Evolutionary conservation across 2,797 vertebrate genomes (phyloP), one percentile per base, ranked within the genome.

Genomic region (Tiaroga cobitis): DNA sequence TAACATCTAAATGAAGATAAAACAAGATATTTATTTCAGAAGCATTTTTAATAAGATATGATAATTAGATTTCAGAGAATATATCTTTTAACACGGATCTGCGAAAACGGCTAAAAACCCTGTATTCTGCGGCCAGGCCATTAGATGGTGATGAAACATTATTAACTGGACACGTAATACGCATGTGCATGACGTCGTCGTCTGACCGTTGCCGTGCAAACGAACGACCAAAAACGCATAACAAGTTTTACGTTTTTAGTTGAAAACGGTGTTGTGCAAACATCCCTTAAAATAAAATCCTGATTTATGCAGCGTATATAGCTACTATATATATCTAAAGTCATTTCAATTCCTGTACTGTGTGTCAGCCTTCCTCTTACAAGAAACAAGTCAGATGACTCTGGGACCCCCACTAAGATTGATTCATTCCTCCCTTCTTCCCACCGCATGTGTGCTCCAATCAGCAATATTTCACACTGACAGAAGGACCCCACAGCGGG

Each of bases 391-490:
- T 92, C 92, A 90, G 92, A 94, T 94, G 92, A 93, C 92, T 87
- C 91, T 91, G 89, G 93, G 93, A 94, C 92, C 92, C 92, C 92
- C 90, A 87, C 93, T 88, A 92, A 91, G 92, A 93, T 92, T 91
- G 93, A 94, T 93, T 95, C 93, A 94, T 94, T 92, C 91, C 92
- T 92, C 90, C 92, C 92, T 91, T 91, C 92, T 91, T 91, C 91
- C 92, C 86, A 90, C 91, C 92, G 92, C 92, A 94, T 93, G 92
- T 94, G 92, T 92, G 92, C 90, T 81, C 88, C 92, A 92, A 94
- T 94, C 93, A 93, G 93, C 94, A 91, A 94, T 95, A 94, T 94
- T 95, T 95, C 94, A 95, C 93, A 91, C 89, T 91, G 93, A 94
- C 95, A 95, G 94, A 95, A 94, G 94, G 94, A 92, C 93, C 90